A percentile compares a stretch with the other conserved stretches of the same genome.
Conservation (phyloP, 2,888 invertebrate species). For the Ypsolopha scabrella region DNA sequence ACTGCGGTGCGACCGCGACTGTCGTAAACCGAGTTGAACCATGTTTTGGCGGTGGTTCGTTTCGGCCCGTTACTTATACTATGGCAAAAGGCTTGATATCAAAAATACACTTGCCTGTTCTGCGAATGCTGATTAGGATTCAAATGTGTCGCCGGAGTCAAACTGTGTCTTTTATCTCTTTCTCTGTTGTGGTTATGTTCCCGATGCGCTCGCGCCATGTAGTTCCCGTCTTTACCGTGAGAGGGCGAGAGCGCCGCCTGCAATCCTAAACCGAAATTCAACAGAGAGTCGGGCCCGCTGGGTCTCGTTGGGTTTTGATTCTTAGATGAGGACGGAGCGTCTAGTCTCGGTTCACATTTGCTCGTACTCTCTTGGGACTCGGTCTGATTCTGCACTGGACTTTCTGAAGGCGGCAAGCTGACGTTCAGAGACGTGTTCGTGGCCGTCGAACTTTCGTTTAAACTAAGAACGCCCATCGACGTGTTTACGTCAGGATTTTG, state of each 20-base stretch:
- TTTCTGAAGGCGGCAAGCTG: conserved; percentile 32
- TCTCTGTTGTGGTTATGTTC: conserved; percentile 33
- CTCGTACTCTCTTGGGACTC: conserved; percentile 28
- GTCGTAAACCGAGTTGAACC: no score
- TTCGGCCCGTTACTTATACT: no score
- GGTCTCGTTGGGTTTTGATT: conserved; percentile 14
- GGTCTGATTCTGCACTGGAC: conserved; percentile 18
- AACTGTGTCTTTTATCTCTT: conserved; percentile 69
- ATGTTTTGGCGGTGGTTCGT: no score
- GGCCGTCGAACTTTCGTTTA: conserved; percentile 58
- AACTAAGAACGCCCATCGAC: conserved; percentile 49
- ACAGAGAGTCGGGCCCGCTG: conserved; percentile 44
- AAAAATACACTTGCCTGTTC: conserved; percentile 38
- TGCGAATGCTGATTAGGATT: conserved; percentile 39
- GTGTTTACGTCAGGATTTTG: conserved; percentile 40
- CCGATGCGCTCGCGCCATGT: conserved; percentile 32
- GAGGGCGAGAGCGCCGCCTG: conserved; percentile 54
- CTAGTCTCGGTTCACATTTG: conserved; percentile 32
- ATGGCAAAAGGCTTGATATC: no score
- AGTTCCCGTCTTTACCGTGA: conserved; percentile 41
- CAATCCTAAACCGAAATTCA: conserved; percentile 47
- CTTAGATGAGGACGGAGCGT: conserved; percentile 49
- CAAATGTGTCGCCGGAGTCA: conserved; percentile 53
- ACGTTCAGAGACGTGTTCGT: conserved; percentile 59
- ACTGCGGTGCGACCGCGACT: no score